Conservation (phyloP, 2,888 invertebrate genomes). For the Agrochola lychnidis region DNA sequence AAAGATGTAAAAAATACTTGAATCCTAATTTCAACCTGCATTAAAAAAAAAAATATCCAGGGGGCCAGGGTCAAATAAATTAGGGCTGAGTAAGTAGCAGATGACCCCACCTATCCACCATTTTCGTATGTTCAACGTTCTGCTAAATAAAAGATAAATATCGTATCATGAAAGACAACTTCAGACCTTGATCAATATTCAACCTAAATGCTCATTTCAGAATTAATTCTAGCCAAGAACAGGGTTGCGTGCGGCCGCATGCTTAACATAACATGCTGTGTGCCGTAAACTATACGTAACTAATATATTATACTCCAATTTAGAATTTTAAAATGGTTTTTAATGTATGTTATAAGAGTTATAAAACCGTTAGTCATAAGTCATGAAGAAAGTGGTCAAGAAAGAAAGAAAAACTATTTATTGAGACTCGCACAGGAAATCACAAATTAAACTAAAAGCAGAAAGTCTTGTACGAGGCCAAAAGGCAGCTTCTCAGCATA, state of each 20-base stretch:
- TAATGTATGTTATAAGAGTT: background rate
- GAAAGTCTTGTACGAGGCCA: too few relatives aligned
- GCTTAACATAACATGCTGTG: slow-evolving; percentile 60
- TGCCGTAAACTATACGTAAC: slow-evolving; percentile 38
- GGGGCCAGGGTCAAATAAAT: too few relatives aligned
- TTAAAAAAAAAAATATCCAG: too few relatives aligned
- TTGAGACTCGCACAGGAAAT: too few relatives aligned
- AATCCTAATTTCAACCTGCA: too few relatives aligned
- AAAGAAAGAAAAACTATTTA: too few relatives aligned
- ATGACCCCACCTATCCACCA: too few relatives aligned
- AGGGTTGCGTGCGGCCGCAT: slow-evolving; percentile 68
- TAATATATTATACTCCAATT: slow-evolving; percentile 27
- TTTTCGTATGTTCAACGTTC: too few relatives aligned
- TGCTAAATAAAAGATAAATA: background rate
- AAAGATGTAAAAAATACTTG: too few relatives aligned
- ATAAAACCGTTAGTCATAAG: background rate
- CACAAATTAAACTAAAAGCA: too few relatives aligned
- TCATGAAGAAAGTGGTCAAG: background rate
- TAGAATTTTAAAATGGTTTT: slow-evolving; percentile 20
- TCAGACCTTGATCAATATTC: slow-evolving; percentile 72
- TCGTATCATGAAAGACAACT: slow-evolving; percentile 54
- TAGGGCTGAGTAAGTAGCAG: too few relatives aligned
- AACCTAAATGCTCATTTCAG: slow-evolving; percentile 73
- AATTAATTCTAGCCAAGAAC: slow-evolving; percentile 66
- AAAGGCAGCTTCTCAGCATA: too few relatives aligned